phyloP scores from a whole-genome alignment of 2,113 vertebrate species.

The Verasper variegatus region DNA sequence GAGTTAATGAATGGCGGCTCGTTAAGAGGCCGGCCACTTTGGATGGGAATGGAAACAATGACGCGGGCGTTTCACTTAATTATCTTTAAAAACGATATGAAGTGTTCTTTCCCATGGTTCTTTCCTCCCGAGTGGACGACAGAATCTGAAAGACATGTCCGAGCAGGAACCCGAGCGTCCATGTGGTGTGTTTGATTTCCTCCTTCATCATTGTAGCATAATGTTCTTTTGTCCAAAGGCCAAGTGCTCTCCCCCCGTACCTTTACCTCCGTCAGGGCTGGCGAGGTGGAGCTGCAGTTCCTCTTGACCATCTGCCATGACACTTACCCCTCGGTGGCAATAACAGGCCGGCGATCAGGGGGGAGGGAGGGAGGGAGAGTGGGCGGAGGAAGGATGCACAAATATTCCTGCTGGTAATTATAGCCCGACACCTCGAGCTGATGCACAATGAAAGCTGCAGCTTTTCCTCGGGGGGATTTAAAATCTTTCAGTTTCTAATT shows the following conservation, averaged over 20 bases:
- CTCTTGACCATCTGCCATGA: conserved; percentile 80
- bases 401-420: conserved; percentile 63
- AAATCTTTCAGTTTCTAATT: conserved; percentile 34
- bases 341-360: conserved; percentile 46
- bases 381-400: conserved; percentile 70
- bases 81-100: not conserved
- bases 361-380: conserved; percentile 38
- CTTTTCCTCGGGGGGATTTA: conserved; percentile 17
- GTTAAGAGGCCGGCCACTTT: not conserved
- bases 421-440: conserved; percentile 47
- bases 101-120: not conserved
- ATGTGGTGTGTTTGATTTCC: conserved; percentile 38
- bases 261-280: conserved; percentile 62
- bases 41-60: conserved; percentile 13
- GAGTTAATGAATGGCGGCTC: conserved; percentile 48
- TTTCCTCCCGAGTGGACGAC: not conserved
- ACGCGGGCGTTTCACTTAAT: conserved; percentile 16
- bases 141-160: too few species aligned
- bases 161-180: not conserved
- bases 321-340: conserved; percentile 72
- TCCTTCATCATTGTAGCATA: conserved; percentile 48
- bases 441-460: conserved; percentile 43
- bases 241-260: conserved; percentile 75
- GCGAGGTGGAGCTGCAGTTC: conserved; percentile 68
- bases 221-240: conserved; percentile 68